Conservation (phyloP, 2,797 vertebrate genomes). For the Myoxocephalus aenaeus region DNA sequence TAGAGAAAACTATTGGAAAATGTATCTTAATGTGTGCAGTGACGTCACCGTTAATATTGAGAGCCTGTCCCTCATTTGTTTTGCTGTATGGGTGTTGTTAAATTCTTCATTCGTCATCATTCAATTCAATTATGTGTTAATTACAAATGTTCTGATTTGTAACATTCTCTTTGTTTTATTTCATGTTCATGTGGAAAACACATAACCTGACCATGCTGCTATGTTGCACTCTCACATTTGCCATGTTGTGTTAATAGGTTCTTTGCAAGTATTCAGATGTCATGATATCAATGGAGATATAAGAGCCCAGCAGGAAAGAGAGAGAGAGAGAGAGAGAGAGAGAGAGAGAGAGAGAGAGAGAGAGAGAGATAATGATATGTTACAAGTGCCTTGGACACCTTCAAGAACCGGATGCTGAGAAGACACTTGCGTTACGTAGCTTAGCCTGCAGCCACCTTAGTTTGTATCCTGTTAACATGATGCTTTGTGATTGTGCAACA, state of each 20-base stretch:
- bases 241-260: not conserved
- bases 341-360: too few species aligned
- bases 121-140: not conserved
- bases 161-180: not conserved
- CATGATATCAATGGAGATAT: not conserved
- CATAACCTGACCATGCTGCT: not conserved
- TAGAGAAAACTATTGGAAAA: not conserved
- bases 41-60: not conserved
- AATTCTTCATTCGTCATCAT: not conserved
- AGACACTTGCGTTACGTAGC: not conserved
- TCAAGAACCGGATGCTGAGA: not conserved
- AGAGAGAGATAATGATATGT: too few species aligned
- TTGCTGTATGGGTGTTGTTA: not conserved
- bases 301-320: not conserved
- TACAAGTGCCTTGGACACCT: not conserved
- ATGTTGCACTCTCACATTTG: not conserved
- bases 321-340: not conserved
- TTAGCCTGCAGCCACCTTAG: not conserved
- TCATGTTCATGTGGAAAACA: not conserved
- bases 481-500: conserved; percentile 4
- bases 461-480: not conserved
- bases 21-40: not conserved
- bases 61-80: not conserved
- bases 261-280: not conserved
- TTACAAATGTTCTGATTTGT: not conserved